Evolutionary conservation across 92 coral and sea anemone genomes (phyloP), one percentile per base, ranked within the genome.

Genomic region (Actinostola sp.): DNA sequence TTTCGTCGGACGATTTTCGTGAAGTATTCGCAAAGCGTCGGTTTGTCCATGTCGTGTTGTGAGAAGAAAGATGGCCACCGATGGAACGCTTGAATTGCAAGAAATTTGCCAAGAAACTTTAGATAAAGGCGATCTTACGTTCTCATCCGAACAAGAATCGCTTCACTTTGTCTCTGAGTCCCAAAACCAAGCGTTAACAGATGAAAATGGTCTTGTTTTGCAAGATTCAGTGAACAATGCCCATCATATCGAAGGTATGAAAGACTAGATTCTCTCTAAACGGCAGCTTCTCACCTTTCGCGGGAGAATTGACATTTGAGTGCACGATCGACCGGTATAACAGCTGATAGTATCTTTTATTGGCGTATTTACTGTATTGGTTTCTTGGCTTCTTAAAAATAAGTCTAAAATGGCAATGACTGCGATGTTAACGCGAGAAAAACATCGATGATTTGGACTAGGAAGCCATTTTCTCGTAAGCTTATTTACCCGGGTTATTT

Each of bases 191-290:
- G 69, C 67, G 35, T 72, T 90, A 38, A 77, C 73, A 34, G 41
- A 66, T 43, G 89, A 72, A 58, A 71, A 74, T 16, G 80, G 44
- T 45, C 34, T 64, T 6, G 69, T 19, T 48, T 46, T 66, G 32
- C 72, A 64, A 63, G 82, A 71, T 61, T 67, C 51, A 63, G 43
- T 77, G 64, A 76, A 55, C 55, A 73, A 79, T 57, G 14, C 54
- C 25, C 44, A 36, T 8, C 57, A 30, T 27, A 60, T 77, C 17
- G 66, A 70, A 51, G 99, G 99, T 95, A 95, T 95, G 99, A 92
- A 82, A 50, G 73, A 75, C 90, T 64, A 95, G 97, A 91, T 95
- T 95, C 99, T 95, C 99, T 88, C 92, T 66, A 95, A 91, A 78
- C 67, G 66, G 59, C 32, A 42, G 14, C 21, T 67, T 66, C 48